Conservation (phyloP, 1,140 invertebrate species). For the Polypedilum vanderplanki region DNA sequence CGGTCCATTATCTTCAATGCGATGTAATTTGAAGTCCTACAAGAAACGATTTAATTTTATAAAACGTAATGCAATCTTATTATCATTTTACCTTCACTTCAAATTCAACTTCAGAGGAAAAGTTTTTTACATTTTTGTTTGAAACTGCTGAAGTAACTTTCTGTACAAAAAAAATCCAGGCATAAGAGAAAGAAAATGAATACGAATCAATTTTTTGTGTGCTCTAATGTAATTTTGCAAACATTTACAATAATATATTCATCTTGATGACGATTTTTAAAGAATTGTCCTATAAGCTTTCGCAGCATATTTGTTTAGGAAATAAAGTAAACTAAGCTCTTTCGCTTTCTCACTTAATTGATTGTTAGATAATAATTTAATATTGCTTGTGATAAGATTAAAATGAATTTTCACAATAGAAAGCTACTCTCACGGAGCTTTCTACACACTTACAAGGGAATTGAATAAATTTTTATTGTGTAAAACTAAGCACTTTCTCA, state of each 20-base stretch:
- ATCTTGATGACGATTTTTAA: neutral
- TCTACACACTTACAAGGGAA: neutral
- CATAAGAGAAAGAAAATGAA: neutral
- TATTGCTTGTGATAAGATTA: neutral
- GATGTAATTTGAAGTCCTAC: conserved; percentile 59
- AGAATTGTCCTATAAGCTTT: neutral
- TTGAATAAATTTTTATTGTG: neutral
- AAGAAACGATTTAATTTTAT: neutral
- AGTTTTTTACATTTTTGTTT: neutral
- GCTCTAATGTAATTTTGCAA: neutral
- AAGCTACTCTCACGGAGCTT: neutral
- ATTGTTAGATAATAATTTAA: neutral
- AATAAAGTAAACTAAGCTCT: neutral
- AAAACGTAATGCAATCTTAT: neutral
- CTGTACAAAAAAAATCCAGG: neutral
- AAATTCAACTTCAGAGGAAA: neutral
- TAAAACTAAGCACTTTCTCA: neutral
- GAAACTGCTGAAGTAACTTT: neutral
- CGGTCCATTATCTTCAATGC: conserved; percentile 73
- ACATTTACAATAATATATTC: conserved; percentile 13
- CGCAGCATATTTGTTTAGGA: neutral
- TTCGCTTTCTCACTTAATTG: neutral
- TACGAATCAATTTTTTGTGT: neutral
- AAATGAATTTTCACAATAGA: neutral
- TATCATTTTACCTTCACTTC: neutral